Conservation (phyloP, 2,888 invertebrate species). For the Acanthosepion lycidas region DNA sequence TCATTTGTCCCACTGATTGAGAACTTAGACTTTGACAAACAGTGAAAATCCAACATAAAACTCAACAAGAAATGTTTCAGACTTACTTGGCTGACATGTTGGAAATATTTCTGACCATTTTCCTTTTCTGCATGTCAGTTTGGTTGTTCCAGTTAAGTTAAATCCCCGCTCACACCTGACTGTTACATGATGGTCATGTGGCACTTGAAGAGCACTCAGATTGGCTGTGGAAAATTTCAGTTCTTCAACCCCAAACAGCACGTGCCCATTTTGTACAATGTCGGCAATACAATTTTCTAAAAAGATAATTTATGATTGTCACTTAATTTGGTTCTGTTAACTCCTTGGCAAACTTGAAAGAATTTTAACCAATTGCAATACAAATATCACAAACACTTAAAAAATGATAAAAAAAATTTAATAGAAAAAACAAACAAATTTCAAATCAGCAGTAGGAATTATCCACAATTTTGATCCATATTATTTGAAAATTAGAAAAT, state of each 20-base stretch:
- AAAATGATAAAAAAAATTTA: too few species aligned
- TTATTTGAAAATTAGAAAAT: too few species aligned
- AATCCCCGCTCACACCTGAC: not conserved
- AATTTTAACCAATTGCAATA: too few species aligned
- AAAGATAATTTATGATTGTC: not conserved
- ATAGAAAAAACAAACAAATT: too few species aligned
- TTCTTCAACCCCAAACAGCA: not conserved
- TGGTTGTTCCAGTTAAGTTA: not conserved
- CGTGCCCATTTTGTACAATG: not conserved
- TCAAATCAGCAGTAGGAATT: too few species aligned
- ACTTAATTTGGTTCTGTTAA: not conserved
- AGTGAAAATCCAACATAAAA: not conserved
- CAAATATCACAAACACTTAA: too few species aligned
- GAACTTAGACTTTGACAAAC: too few species aligned
- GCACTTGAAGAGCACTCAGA: not conserved
- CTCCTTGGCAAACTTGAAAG: too few species aligned
- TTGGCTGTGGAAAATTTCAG: not conserved
- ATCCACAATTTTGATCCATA: too few species aligned
- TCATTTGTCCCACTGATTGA: too few species aligned
- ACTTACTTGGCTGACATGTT: slow-evolving; percentile 36
- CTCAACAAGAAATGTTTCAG: not conserved
- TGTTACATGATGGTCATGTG: slow-evolving; percentile 8
- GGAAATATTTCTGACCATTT: slow-evolving; percentile 37
- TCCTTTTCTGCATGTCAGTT: not conserved
- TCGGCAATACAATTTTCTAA: not conserved